Base-by-base conservation (phyloP, 1,140 invertebrate species). In the Drosophila pandora region DNA sequence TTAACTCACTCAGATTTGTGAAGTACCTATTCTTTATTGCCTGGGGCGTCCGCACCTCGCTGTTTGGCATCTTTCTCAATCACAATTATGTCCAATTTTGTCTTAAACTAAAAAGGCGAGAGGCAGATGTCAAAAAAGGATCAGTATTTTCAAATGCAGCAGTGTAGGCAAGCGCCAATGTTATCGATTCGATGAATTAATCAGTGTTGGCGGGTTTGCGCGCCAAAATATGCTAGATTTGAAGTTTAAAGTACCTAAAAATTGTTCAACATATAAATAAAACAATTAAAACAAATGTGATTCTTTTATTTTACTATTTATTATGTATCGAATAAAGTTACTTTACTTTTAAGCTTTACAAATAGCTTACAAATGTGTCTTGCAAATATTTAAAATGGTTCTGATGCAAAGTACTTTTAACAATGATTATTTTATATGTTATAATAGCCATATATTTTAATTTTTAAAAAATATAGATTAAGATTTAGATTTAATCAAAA, bases 41-140 rank as follows among this genome's bases (percentile, higher is more conserved):
- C 55, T 88, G 82, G 1, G 82, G 83, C 6, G 82, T 87, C n/a
- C 79, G 59, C 53, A 75, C 82, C 34, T 88, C 83, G 67, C 78
- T 65, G 25, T 80, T 79, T 59, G 82, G 78, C 82, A 87, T 84
- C 39, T 65, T 76, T 13, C 43, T 9, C 28, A 58, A 32, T 25
- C 37, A 17, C 23, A 55, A 61, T 67, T 59, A 2, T n/a, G 34
- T 41, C 50, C 45, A 23, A 57, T 41, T 57, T 68, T 23, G 28
- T n/a, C 32, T 57, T 49, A 71, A 55, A 71, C 48, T 67, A 43
- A 17, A n/a, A 43, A 8, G 34, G 50, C 68, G 28, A 52, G 3
- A 30, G 67, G 57, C 54, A 63, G 70, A 62, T 73, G 59, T 57
- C 60, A 41, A 13, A n/a, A 17, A 43, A 43, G 41, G 41, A 43